Evolutionary conservation across 2,797 vertebrate species (phyloP), one percentile per base, ranked within the genome.

Genomic region (Spheniscus humboldti): DNA sequence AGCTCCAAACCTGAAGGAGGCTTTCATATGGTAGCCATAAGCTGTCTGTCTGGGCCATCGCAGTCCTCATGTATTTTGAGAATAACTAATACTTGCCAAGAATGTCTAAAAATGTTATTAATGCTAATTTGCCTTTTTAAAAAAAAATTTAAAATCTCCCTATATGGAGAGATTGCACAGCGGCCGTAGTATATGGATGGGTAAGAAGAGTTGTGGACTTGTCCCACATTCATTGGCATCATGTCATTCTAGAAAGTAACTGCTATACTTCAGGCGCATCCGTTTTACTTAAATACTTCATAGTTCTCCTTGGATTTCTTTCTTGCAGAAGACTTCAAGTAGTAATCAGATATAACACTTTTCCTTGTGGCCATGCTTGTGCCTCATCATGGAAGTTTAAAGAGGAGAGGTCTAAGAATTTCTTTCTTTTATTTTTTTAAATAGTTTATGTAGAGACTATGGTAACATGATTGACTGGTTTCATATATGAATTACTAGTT

Each of bases 311-410:
- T 56, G 43, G 27, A 11, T 92, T 92, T 69, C 43, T 87, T 95
- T 95, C 72, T 86, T 86, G 86, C 47, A 82, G 73, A 89, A 89
- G 73, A 74, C 72, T 82, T 95, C 56, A 86, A 78, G 57, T 73
- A 91, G 52, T 82, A 93, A 60, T 88, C 66, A 82, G 45, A 78
- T 71, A 71, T 47, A 68, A 74, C 35, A 64, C n/a, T 73, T 76
- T 91, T 88, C 56, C 41, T 95, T 86, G 43, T 79, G 67, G n/a
- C 53, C n/a, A 62, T 67, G 68, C 35, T 79, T 79, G n/a, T 88
- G 53, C 57, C 27, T 48, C 78, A 79, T 88, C 53, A 75, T 17
- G 53, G 41, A 80, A 81, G 37, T 81, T 94, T 80, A 60, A 71
- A 75, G 50, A 85, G 52, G 43, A 78, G 48, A 80, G 28, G 6